These are phyloP conservation scores for Bombus affinis DNA, from an alignment of 1,140 invertebrate genomes.

Conservation along the genomic window DNA sequence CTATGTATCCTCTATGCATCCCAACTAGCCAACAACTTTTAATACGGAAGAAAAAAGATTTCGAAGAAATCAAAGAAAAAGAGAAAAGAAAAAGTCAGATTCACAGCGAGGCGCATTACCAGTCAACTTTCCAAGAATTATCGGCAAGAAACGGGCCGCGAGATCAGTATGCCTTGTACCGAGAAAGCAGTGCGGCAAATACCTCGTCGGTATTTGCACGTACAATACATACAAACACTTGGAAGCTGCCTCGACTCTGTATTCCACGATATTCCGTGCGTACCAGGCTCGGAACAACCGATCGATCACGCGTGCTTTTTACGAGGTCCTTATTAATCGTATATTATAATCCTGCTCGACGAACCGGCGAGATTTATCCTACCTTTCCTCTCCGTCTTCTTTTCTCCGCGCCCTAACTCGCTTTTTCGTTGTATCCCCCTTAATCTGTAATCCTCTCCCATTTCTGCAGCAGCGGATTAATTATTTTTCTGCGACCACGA, in stretches of 20 bases:
- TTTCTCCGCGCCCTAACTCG: not conserved
- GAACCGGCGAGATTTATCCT: slow-evolving; percentile 34
- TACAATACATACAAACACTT: not conserved
- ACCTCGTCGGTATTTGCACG: slow-evolving; percentile 3
- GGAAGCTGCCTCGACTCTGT: not conserved
- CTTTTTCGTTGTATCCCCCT: not conserved
- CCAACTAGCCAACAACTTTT: not conserved
- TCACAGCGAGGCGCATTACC: too few relatives aligned
- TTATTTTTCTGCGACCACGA: slow-evolving; percentile 52
- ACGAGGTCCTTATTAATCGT: slow-evolving; percentile 54
- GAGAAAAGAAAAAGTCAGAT: too few relatives aligned
- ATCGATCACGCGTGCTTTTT: slow-evolving; percentile 57
- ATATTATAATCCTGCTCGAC: slow-evolving; percentile 50
- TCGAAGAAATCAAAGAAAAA: not conserved
- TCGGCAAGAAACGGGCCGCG: not conserved
- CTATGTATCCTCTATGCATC: too few relatives aligned
- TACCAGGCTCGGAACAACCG: slow-evolving; percentile 4
- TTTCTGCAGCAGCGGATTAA: slow-evolving; percentile 47
- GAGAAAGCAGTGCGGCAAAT: slow-evolving; percentile 16
- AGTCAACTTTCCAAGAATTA: not conserved
- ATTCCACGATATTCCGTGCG: slow-evolving; percentile 14
- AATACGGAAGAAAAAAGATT: not conserved
- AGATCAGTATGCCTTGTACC: slow-evolving; percentile 5
- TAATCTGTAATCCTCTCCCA: slow-evolving; percentile 34
- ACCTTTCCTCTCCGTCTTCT: not conserved